Evolutionary conservation across 2,797 vertebrate genomes (phyloP).

Genomic region (Gallinago nigripennis): DNA sequence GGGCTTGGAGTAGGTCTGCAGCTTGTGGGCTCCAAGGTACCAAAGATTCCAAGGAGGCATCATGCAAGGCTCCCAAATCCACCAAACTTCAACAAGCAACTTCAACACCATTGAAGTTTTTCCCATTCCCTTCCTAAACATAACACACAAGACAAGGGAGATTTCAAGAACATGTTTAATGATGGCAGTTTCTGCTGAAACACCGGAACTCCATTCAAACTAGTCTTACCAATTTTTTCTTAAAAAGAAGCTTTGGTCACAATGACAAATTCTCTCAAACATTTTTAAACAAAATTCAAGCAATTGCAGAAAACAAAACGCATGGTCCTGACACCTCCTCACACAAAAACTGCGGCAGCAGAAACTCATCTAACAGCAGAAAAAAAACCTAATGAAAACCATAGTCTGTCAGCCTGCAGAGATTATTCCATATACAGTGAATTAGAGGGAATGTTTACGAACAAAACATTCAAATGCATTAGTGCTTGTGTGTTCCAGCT

Average conservation of each 20-base stretch:
- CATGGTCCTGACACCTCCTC: neutral
- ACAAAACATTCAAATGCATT: neutral
- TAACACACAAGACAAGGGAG: neutral
- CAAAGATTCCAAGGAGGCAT: neutral
- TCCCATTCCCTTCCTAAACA: neutral
- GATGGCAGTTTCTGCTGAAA: slow-evolving; percentile 47
- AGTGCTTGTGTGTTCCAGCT: neutral
- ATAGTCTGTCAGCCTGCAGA: neutral
- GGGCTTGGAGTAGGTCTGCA: neutral
- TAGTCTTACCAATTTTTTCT: neutral
- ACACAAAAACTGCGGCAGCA: neutral
- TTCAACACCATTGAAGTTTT: neutral
- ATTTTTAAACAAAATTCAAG: neutral
- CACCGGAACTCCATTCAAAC: slow-evolving; percentile 13
- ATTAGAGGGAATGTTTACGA: neutral
- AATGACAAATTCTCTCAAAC: slow-evolving; percentile 20
- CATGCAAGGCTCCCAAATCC: neutral
- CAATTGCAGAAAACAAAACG: slow-evolving; percentile 2
- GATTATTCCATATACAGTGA: neutral
- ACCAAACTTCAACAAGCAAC: neutral
- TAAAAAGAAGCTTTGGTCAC: slow-evolving; percentile 49
- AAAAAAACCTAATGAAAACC: neutral
- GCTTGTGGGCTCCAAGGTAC: neutral
- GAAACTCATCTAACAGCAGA: neutral
- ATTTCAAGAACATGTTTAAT: slow-evolving; percentile 71